Evolutionary conservation across 2,797 vertebrate species (phyloP), one percentile per base, ranked within the genome.

Genomic region (Sebastolobus altivelis): DNA sequence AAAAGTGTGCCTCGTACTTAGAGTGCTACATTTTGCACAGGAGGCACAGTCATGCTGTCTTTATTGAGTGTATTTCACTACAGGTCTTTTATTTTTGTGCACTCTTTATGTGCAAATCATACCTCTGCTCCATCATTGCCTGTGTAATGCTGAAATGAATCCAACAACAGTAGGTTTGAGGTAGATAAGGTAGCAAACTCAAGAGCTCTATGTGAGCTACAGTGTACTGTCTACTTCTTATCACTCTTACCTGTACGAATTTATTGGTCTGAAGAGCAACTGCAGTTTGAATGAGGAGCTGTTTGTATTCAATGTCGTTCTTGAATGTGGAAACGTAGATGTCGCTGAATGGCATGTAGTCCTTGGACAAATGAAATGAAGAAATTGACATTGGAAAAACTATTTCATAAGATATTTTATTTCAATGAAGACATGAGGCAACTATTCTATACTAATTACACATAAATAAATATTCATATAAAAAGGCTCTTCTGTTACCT

Each of bases 311-410:
- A 13, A 97, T 94, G 82, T 99, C 98, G 22, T 96, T 98, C 94
- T 97, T 97, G 92, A 99, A 98, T 54, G 98, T 96, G 65, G 94
- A 96, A 72, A 95, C 76, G 88, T 99, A 99, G 84, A 97, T 95
- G 38, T 98, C 96, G 55, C 96, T 97, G 90, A 99, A 98, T 18
- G 99, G 97, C 98, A 99, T 99, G 89, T 97, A 97, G 75, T 97
- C 97, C 99, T 99, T 77, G 13, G 20, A 75, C 4, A 74, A 78
- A 86, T 6, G 9, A 46, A 72, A 88, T 3, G 8, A 46, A 66
- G 16, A 67, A 61, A 79, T 37, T 1, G 7, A 79, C 18, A 43
- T 60, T 12, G 1, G 4, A 6, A n/a, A 31, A 49, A 13, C 5
- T 1, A 43, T 33, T 46, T 60, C 9, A 33, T 13, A 37, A 4